Evolutionary conservation across 64 coral and sea anemone species (phyloP).

Genomic region (Dendronephthya gigantea): DNA sequence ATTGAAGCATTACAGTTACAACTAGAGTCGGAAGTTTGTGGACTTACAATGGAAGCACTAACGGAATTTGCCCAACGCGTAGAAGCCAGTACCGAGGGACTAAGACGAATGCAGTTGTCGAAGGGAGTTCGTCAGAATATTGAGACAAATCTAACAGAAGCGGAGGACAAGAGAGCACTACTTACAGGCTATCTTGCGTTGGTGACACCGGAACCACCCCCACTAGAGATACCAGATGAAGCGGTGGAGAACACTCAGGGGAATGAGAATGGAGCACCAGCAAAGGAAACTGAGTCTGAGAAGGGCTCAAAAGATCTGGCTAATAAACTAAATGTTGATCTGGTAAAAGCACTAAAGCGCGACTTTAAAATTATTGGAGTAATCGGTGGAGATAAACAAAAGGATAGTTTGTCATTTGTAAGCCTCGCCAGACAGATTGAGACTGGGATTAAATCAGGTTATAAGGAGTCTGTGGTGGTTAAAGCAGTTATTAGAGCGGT

Average conservation of each 20-base stretch:
- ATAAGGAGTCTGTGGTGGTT: slow-evolving; percentile 5
- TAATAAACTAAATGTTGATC: neutral
- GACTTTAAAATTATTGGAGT: slow-evolving; percentile 11
- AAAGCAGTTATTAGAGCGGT: slow-evolving; percentile 22
- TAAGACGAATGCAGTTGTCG: neutral
- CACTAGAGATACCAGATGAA: neutral
- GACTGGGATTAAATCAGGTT: slow-evolving; percentile 11
- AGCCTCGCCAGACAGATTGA: slow-evolving; percentile 15
- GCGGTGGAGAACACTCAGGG: too few relatives aligned
- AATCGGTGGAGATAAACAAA: slow-evolving; percentile 12
- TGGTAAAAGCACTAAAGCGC: neutral
- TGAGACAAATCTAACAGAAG: neutral
- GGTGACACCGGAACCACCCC: neutral
- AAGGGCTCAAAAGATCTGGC: neutral
- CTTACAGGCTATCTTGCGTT: neutral
- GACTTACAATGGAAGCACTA: neutral
- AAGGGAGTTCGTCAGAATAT: neutral
- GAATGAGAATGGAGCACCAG: neutral
- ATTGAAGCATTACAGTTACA: neutral
- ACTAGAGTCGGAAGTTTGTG: neutral
- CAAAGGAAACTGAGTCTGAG: neutral
- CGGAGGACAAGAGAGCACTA: neutral
- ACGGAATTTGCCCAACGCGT: neutral
- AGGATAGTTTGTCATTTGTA: slow-evolving; percentile 15
- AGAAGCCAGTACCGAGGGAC: neutral